These are phyloP conservation scores for Tetropium fuscum DNA, from an alignment of 2,888 invertebrate genomes.

Conservation along the genomic window DNA sequence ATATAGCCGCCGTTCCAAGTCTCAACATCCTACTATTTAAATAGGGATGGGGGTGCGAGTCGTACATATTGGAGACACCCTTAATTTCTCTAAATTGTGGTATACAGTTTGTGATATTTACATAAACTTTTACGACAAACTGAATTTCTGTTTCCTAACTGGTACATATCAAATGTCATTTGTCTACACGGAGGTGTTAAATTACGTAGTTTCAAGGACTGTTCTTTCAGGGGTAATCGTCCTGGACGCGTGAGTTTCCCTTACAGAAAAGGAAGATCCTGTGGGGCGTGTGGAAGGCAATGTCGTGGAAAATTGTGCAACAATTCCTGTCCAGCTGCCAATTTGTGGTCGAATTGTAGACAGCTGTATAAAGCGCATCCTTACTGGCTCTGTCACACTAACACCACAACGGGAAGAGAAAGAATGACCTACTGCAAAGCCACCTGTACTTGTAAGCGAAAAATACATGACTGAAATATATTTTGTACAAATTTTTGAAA, in stretches of 20 bases:
- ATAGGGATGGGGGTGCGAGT: no score
- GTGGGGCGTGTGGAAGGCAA: constrained; percentile 73
- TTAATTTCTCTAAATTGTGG: no score
- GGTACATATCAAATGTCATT: no score
- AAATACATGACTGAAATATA: constrained; percentile 65
- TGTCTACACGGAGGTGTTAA: no score
- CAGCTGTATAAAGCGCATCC: constrained; percentile 72
- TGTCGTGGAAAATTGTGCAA: constrained; percentile 79
- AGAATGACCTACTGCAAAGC: constrained; percentile 74
- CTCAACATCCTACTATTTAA: no score
- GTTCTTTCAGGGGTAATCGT: constrained; percentile 75
- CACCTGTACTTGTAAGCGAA: constrained; percentile 77
- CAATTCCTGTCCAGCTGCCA: constrained; percentile 77
- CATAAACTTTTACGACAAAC: no score
- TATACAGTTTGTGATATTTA: no score
- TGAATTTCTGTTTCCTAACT: no score
- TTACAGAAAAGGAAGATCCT: constrained; percentile 75
- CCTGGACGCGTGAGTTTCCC: constrained; percentile 73
- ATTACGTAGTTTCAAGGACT: no score
- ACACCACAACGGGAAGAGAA: constrained; percentile 69
- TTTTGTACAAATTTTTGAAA: no score
- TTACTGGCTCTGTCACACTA: constrained; percentile 71
- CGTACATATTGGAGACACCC: no score
- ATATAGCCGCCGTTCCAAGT: no score
- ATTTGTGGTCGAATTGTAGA: constrained; percentile 80